Evolutionary conservation across 2,797 vertebrate genomes (phyloP), one percentile per base, ranked within the genome.

Genomic region (Tapera naevia): DNA sequence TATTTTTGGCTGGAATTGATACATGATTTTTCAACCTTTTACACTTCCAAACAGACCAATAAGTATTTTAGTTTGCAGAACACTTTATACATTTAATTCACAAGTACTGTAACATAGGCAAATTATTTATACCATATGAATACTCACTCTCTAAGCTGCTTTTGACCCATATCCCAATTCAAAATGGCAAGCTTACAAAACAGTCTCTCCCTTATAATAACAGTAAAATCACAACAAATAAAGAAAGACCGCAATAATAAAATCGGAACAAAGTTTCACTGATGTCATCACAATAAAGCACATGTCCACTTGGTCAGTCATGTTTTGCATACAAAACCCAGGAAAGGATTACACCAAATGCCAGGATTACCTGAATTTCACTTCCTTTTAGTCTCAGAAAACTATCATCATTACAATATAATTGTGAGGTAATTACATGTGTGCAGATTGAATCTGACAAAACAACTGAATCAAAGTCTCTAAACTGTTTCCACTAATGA

Each of bases 91-190:
- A 45, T 57, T 84, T 45, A 61, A 28, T 19, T 93, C 16, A 5
- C 18, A 87, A 87, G 80, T 65, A 81, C 32, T 46, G 25, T 11
- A 86, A 82, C 2, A 2, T 6, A 17, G 50, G 35, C 66, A 85
- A 79, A 93, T 94, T 91, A 83, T 91, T 91, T 91, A 74, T 50
- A 86, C 39, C 78, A 89, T 46, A 80, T 5, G 62, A 92, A 89
- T 33, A 1, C 45, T 70, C 45, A 72, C 79, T 58, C 86, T 96
- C 91, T 69, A 87, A 94, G 87, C 46, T 57, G 37, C 41, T 94
- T 86, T 81, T 69, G 74, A 93, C 27, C 60, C 57, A 84, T 13
- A 66, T 39, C 91, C 41, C 54, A 81, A 87, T 88, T 84, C 71
- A 41, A 86, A 91, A 93, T 15, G 21, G 57, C 35, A 82, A 95